phyloP scores from a whole-genome alignment of 2,113 vertebrate genomes.

The Myotis davidii region DNA sequence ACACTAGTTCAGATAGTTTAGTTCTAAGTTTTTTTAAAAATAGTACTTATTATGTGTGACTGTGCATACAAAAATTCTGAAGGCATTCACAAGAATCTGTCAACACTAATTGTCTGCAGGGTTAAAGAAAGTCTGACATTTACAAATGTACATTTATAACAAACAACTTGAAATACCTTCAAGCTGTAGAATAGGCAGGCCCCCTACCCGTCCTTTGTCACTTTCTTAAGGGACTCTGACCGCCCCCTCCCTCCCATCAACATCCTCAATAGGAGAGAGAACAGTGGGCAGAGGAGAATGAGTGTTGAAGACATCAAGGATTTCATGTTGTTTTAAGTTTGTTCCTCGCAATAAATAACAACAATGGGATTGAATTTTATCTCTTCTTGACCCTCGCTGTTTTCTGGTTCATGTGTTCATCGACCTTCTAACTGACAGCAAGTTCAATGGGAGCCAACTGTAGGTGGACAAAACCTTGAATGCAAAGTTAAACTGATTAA shows the following conservation, averaged over 20 bases:
- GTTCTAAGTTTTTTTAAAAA: background rate
- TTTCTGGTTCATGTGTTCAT: constrained; percentile 36
- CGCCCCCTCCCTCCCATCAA: background rate
- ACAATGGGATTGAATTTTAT: constrained; percentile 48
- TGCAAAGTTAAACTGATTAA: background rate
- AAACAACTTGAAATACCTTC: background rate
- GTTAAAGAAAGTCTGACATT: background rate
- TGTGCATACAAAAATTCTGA: background rate
- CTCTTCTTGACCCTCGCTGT: constrained; percentile 7
- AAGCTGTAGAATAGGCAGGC: background rate
- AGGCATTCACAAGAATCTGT: constrained; percentile 11
- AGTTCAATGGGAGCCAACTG: constrained; percentile 21
- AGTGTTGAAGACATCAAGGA: constrained; percentile 45
- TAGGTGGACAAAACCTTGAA: constrained; percentile 47
- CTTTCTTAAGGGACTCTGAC: background rate
- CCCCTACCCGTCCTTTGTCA: background rate
- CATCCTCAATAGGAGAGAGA: constrained; percentile 28
- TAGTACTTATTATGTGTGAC: background rate
- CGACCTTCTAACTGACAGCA: background rate
- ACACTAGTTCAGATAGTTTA: background rate
- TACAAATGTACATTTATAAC: background rate
- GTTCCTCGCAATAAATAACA: constrained; percentile 32
- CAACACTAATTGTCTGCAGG: background rate
- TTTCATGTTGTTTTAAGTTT: constrained; percentile 42
- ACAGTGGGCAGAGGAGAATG: background rate